Base-by-base conservation (phyloP, 2,888 invertebrate species). In the Aelia acuminata region DNA sequence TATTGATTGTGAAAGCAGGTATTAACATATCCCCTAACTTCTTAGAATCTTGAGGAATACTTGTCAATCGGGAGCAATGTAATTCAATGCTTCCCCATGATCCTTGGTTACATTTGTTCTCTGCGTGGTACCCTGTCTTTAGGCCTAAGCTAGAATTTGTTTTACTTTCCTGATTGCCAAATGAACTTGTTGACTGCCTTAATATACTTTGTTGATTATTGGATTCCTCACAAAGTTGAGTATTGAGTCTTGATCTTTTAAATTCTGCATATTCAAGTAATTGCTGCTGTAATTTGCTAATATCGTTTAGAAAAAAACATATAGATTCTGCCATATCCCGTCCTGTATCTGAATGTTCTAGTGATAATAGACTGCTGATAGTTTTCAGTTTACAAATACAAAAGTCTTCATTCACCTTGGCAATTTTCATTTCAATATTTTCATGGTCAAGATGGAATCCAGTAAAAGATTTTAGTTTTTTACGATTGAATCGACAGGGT, bases 401-500 rank as follows among this genome's bases (percentile, higher is more conserved):
- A 43, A 43, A 43, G 22, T 80, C 43, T 80, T 80, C 4, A 3
- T 22, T n/a, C 8, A 80, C 43, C 11, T 43, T 15, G 11, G 43
- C 39, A n/a, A 80, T 43, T n/a, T 80, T 80, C 43, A 35, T 80
- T 80, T 80, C n/a, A 22, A 80, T n/a, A 43, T 47, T 80, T n/a
- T 43, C n/a, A 11, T 22, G 43, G 20, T 80, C 43, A 43, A 80
- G n/a, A 80, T 80, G 39, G 80, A 80, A 80, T 80, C 80, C 80
- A 3, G 80, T 80, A n/a, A 80, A 80, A 43, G 80, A 80, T 80
- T 80, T 80, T n/a, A 80, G n/a, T 80, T 80, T 80, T n/a, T 47
- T 80, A 80, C 80, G 80, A 80, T 80, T 80, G 43, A 80, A 43
- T 47, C 43, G 43, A 47, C 43, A 18, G 13, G 43, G 13, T 39